These are phyloP conservation scores for Martes flavigula DNA, from an alignment of 2,797 vertebrate genomes.

Conservation along the genomic window DNA sequence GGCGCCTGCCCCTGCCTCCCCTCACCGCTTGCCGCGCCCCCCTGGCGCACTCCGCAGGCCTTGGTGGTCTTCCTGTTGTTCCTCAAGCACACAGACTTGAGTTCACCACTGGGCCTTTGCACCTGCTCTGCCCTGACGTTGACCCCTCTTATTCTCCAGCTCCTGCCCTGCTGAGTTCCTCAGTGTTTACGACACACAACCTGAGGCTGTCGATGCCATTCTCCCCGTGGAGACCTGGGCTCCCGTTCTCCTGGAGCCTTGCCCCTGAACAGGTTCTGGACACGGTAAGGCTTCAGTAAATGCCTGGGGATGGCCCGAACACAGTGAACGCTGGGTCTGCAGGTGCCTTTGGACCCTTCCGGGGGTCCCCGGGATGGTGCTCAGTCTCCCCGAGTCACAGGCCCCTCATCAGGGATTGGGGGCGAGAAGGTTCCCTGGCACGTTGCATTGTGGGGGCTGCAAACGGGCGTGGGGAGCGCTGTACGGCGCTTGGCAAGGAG, in stretches of 20 bases:
- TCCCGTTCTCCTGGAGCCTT: neutral
- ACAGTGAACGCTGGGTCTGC: neutral
- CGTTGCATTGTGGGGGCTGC: fast-evolving
- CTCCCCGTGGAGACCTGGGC: neutral
- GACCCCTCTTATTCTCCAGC: neutral
- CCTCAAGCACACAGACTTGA: neutral
- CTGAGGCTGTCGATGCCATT: fast-evolving
- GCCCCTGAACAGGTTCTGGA: neutral
- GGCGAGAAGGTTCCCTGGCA: neutral
- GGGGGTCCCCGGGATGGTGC: neutral
- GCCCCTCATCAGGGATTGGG: neutral
- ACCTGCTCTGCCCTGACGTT: neutral
- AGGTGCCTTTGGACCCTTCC: neutral
- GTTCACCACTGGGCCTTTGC: neutral
- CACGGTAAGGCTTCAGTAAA: neutral
- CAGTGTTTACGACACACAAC: neutral
- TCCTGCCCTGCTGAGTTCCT: neutral
- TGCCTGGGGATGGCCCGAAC: neutral
- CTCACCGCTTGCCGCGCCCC: neutral
- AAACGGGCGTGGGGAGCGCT: fast-evolving
- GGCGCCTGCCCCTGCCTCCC: too few relatives aligned
- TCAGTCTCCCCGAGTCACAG: neutral
- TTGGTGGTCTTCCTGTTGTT: neutral
- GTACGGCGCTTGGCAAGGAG: too few relatives aligned
- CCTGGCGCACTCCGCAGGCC: fast-evolving